phyloP scores from a whole-genome alignment of 1,140 invertebrate genomes.

The Calephelis nemesis region DNA sequence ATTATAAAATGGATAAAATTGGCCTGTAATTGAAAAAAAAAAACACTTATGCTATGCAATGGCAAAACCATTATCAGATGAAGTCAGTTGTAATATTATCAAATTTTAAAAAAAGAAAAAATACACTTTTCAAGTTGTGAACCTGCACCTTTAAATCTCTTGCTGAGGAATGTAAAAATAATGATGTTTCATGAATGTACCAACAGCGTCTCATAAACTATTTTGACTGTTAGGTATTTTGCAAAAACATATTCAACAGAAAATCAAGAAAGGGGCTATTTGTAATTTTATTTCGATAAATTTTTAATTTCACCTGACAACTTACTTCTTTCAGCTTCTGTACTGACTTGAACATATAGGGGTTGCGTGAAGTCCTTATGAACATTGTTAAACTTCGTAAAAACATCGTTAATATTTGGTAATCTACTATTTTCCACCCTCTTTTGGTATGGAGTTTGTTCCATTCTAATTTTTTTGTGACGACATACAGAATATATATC shows the following conservation, averaged over 20 bases:
- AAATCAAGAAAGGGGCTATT: not conserved
- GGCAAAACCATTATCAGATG: not conserved
- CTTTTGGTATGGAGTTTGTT: slow-evolving; percentile 35
- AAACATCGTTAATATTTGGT: slow-evolving; percentile 49
- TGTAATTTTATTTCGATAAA: not conserved
- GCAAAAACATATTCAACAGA: too few relatives aligned
- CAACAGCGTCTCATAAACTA: too few relatives aligned
- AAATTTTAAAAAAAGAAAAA: not conserved
- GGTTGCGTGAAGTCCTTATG: slow-evolving; percentile 41
- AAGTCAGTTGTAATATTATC: not conserved
- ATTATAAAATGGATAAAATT: slow-evolving; percentile 17
- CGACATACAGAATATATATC: not conserved
- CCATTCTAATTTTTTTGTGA: slow-evolving; percentile 44
- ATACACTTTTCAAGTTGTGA: too few relatives aligned
- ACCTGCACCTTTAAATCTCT: too few relatives aligned
- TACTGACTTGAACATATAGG: slow-evolving; percentile 49
- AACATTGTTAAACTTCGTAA: slow-evolving; percentile 41
- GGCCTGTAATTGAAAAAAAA: slow-evolving; percentile 31
- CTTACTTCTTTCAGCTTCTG: slow-evolving; percentile 48
- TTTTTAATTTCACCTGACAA: slow-evolving; percentile 10
- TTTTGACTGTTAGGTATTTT: too few relatives aligned
- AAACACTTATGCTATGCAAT: not conserved
- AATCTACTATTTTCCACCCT: slow-evolving; percentile 29
- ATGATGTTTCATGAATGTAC: too few relatives aligned
- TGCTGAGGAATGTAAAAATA: too few relatives aligned